Conservation (phyloP, 2,888 invertebrate species). For the Heliconius aoede region DNA sequence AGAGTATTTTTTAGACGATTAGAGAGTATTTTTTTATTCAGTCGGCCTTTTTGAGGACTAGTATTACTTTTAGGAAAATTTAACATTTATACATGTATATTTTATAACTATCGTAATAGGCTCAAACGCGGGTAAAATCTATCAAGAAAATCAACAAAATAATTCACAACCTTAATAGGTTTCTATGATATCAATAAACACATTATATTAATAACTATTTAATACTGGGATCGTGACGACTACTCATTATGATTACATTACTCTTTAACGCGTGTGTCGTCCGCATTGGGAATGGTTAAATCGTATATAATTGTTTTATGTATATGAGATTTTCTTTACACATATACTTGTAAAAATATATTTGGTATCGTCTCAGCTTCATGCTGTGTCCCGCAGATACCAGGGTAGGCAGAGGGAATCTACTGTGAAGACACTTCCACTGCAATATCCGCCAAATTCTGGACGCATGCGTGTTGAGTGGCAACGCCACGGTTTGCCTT, state of each 20-base stretch:
- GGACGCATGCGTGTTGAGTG: too few species aligned
- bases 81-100: too few species aligned
- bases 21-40: not conserved
- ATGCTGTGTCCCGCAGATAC: not conserved
- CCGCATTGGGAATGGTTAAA: not conserved
- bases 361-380: not conserved
- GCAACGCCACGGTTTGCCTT: too few species aligned
- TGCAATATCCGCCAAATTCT: not conserved
- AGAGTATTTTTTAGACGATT: too few species aligned
- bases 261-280: not conserved
- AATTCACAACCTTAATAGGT: constrained; percentile 7
- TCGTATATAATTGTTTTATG: not conserved
- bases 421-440: not conserved
- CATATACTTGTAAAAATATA: too few species aligned
- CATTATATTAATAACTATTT: constrained; percentile 42
- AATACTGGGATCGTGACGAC: constrained; percentile 33
- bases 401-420: not conserved
- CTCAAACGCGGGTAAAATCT: too few species aligned
- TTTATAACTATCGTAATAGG: too few species aligned
- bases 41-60: not conserved
- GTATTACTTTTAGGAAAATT: not conserved
- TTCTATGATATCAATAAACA: constrained; percentile 28
- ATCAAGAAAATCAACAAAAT: not conserved
- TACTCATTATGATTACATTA: constrained; percentile 25
- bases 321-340: not conserved